These are phyloP conservation scores for Creontiades dilutus DNA, from an alignment of 2,888 invertebrate genomes.

Conservation along the genomic window DNA sequence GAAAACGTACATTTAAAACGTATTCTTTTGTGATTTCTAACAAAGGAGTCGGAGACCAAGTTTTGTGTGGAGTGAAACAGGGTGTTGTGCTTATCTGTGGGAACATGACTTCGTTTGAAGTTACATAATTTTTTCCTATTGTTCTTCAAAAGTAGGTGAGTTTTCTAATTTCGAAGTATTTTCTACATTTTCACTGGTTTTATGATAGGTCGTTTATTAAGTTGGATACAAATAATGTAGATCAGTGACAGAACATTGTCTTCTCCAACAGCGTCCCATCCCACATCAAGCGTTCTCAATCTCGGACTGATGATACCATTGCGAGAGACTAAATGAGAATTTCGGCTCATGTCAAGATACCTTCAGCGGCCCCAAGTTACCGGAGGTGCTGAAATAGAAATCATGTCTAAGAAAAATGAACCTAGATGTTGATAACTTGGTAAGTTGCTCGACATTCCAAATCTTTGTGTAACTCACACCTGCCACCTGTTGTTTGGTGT, in stretches of 20 bases:
- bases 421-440: constrained; percentile 76
- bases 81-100: constrained; percentile 64
- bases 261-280: neutral
- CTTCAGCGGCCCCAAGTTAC: constrained; percentile 45
- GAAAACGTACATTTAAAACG: neutral
- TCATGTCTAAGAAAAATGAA: constrained; percentile 76
- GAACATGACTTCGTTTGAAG: constrained; percentile 73
- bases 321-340: neutral
- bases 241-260: constrained; percentile 6
- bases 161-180: neutral
- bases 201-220: no score
- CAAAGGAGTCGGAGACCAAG: neutral
- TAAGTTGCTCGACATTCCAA: constrained; percentile 72
- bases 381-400: constrained; percentile 70
- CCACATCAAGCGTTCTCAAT: constrained; percentile 9
- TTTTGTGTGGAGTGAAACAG: constrained; percentile 58
- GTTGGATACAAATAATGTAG: neutral
- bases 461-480: constrained; percentile 7
- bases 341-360: constrained; percentile 57
- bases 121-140: constrained; percentile 71
- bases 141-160: constrained; percentile 52
- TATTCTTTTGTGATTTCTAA: neutral
- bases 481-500: constrained; percentile 32
- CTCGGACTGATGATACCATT: neutral
- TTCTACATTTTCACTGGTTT: no score